Conservation (phyloP, 2,888 invertebrate genomes). For the Dastarcus helophoroides region DNA sequence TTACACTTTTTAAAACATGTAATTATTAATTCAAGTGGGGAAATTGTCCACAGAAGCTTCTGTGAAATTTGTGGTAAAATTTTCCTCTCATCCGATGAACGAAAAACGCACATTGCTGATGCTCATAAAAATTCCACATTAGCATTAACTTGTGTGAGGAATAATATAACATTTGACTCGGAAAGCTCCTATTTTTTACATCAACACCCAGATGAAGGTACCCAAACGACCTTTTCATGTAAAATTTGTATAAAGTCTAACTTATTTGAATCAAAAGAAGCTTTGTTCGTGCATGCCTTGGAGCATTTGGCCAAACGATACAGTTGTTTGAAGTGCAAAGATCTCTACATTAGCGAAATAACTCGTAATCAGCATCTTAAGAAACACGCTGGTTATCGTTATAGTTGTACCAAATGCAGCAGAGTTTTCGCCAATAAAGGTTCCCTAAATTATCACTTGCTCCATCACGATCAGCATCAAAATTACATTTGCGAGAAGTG, state of each 20-base stretch:
- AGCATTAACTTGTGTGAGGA: too few relatives aligned
- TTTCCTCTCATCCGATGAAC: not conserved
- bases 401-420: not conserved
- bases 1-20: not conserved
- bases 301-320: slow-evolving; percentile 1
- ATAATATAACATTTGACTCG: not conserved
- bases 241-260: not conserved
- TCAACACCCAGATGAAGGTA: not conserved
- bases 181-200: not conserved
- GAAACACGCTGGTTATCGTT: not conserved
- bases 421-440: not conserved
- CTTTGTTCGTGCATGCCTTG: not conserved
- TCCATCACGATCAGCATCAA: not conserved
- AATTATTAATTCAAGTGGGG: not conserved
- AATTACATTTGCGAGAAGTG: not conserved
- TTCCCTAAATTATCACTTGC: not conserved
- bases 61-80: slow-evolving; percentile 1
- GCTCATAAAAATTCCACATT: too few relatives aligned
- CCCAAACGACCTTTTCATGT: not conserved
- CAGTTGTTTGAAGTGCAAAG: slow-evolving; percentile 1
- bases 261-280: not conserved
- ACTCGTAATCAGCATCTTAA: not conserved
- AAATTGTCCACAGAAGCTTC: not conserved
- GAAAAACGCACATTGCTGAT: not conserved
- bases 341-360: slow-evolving; percentile 1